Conservation (phyloP, 2,888 invertebrate genomes). For the Pomacea canaliculata region DNA sequence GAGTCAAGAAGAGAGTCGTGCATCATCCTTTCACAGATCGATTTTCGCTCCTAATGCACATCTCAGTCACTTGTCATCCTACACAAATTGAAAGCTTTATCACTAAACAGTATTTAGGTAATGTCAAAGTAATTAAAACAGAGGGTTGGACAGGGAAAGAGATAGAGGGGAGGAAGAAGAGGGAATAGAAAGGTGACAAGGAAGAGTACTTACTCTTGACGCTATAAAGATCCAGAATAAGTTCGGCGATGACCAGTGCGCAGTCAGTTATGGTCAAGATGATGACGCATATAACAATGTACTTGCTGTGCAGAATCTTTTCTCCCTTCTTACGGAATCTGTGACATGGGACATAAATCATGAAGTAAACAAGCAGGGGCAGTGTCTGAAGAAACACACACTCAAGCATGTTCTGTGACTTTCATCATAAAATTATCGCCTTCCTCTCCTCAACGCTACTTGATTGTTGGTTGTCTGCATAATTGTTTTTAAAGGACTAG, state of each 20-base stretch:
- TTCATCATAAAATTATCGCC: too few relatives aligned
- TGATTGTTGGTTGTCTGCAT: too few relatives aligned
- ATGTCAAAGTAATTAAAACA: neutral
- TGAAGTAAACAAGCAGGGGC: too few relatives aligned
- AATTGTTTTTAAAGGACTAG: too few relatives aligned
- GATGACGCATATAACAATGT: constrained; percentile 41
- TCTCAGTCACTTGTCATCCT: too few relatives aligned
- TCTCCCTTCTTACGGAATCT: constrained; percentile 45
- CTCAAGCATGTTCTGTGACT: too few relatives aligned
- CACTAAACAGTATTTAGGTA: neutral
- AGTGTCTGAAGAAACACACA: too few relatives aligned
- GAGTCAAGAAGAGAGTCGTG: too few relatives aligned
- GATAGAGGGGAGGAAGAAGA: neutral
- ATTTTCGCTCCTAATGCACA: too few relatives aligned
- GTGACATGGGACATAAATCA: constrained; percentile 7
- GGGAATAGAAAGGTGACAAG: neutral
- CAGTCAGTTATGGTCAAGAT: constrained; percentile 44
- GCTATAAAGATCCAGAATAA: constrained; percentile 45
- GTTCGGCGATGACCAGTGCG: constrained; percentile 44
- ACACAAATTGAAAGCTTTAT: too few relatives aligned
- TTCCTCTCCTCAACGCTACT: too few relatives aligned
- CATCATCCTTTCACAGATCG: too few relatives aligned
- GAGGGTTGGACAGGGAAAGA: neutral
- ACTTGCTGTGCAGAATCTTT: constrained; percentile 42
- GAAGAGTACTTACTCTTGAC: constrained; percentile 41